A percentile compares a stretch with the other conserved stretches of the same genome.
phyloP scores from a whole-genome alignment of 2,113 vertebrate species.

The Notothenia rossii region DNA sequence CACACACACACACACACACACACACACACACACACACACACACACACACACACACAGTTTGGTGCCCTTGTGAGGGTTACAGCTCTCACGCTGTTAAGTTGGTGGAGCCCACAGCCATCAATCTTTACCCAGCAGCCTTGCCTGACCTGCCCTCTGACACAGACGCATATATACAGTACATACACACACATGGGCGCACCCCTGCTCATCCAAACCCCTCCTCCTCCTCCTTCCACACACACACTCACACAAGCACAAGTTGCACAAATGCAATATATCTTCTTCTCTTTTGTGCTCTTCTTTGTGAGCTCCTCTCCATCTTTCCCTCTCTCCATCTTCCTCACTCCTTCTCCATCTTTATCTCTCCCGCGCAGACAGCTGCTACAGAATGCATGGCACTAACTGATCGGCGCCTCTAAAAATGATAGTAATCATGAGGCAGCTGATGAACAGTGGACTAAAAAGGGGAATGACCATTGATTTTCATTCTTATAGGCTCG shows the following conservation, averaged over 20 bases:
- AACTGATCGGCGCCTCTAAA: constrained; percentile 68
- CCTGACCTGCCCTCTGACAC: constrained; percentile 68
- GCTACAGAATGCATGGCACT: constrained; percentile 62
- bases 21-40: constrained; percentile 53
- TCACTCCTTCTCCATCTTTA: constrained; percentile 46
- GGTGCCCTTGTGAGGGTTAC: constrained; percentile 82
- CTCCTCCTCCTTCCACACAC: neutral
- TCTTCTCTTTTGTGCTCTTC: neutral
- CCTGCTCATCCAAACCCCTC: neutral
- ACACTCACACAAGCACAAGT: constrained; percentile 3
- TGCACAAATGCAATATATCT: constrained; percentile 31
- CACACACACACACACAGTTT: constrained; percentile 41
- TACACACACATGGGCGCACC: constrained; percentile 13
- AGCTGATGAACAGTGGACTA: constrained; percentile 60
- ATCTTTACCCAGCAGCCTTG: constrained; percentile 77
- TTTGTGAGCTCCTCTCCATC: constrained; percentile 28
- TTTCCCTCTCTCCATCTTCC: constrained; percentile 23
- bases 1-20: constrained; percentile 21
- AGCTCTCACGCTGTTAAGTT: constrained; percentile 72
- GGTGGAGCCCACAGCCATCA: constrained; percentile 74
- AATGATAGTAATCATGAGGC: constrained; percentile 71
- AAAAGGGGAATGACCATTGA: constrained; percentile 70
- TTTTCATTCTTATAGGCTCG: constrained; percentile 67
- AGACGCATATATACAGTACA: constrained; percentile 35
- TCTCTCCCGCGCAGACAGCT: constrained; percentile 57